Evolutionary conservation across 2,888 invertebrate species (phyloP), one percentile per base, ranked within the genome.

Genomic region (Dione juno): DNA sequence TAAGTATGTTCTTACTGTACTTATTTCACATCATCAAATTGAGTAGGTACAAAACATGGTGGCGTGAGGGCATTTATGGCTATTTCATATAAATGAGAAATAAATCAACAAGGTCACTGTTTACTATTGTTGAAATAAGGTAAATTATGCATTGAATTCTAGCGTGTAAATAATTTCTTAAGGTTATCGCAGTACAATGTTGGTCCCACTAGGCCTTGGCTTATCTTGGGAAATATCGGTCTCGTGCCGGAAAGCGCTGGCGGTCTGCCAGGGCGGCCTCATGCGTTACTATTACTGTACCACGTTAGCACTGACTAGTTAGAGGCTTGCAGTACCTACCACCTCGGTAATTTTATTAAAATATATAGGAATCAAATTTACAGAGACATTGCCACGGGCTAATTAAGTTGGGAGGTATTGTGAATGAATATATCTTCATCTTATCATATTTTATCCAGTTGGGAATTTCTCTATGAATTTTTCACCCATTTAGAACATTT

Each of bases 151-250:
- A 75, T 74, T 78, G 75, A 76, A 76, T 77, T 77, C 79, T 85
- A 78, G 86, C 86, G 85, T 89, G 88, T 76, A 77, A 75, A 76
- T 81, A 83, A 79, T 80, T 76, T 77, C 80, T 76, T 73, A 74
- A 80, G 78, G 78, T 77, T 82, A 82, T 83, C 78, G 71, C 78
- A 75, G 77, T 86, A 84, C 83, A 85, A 74, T 79, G 78, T 78
- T 81, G 80, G 75, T 77, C 76, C 76, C 77, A 71, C 72, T 74
- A 76, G 77, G 79, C 79, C 79, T 79, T 82, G 81, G 79, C 78
- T 87, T 88, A 90, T 90, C 89, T 88, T 82, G 81, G 77, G 81
- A 84, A 87, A 87, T 83, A 88, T 90, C 85, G 81, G 80, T 82
- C 81, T 85, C 84, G 82, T 84, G 81, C 80, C 83, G 82, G 85